Evolutionary conservation across 2,888 invertebrate species (phyloP), one percentile per base, ranked within the genome.

Genomic region (Sarcophaga variegata): DNA sequence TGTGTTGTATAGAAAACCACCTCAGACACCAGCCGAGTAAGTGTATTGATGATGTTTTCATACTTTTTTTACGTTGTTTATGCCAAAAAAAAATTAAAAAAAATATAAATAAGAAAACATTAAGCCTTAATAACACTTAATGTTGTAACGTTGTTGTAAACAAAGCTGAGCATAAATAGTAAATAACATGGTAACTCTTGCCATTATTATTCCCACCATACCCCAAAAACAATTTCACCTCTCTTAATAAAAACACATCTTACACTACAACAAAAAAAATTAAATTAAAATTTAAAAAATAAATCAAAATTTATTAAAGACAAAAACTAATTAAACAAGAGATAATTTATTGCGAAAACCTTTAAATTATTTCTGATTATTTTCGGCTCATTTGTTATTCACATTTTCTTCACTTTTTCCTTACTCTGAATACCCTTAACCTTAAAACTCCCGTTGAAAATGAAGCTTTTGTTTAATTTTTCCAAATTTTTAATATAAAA

Each of bases 11-110:
- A 93, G 93, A 93, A 93, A 93, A 93, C 91, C 92, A 92, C 93
- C 93, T 92, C 93, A 93, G 91, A 93, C 93, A 92, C 93, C 93
- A 93, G 93, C 93, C 93, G 93, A 93, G 93, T 93, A 93, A 93
- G 93, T 93, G 89, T 66, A 89, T 17, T 54, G 54, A 54, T 54
- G 54, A 90, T 89, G 66, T 76, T 82, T 81, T 85, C 81, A 62
- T 81, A 79, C 74, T 91, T 91, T 89, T 87, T 12, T 74, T 71
- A 67, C 60, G 76, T 14, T 81, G 49, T 88, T 81, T 59, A 72
- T 4, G 72, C 66, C 66, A 89, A 89, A 14, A n/a, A 54, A 54
- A 54, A 54, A 14, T 49, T 14, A 90, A 90, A 37, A 80, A 78
- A 86, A 81, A 82, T 70, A 8, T 37, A 37, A 37, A 37, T 8